Percentiles rank a stretch among this genome's conserved stretches.
Conservation (phyloP, 1,140 invertebrate genomes). For the Lutraria rhynchaena region DNA sequence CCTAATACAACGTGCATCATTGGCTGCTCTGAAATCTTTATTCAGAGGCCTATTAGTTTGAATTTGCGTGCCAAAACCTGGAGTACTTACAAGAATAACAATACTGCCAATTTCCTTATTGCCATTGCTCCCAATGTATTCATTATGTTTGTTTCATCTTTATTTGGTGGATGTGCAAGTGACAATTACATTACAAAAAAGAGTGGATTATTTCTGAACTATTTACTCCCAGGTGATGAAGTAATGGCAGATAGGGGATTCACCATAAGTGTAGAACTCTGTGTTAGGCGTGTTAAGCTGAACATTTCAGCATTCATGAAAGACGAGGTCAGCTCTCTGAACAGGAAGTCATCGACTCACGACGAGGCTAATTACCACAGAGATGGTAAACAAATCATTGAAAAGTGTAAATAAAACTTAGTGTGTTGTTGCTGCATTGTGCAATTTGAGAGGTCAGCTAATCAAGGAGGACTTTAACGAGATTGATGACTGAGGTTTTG, state of each 20-base stretch:
- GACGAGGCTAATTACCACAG: constrained; percentile 50
- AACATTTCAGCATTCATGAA: constrained; percentile 65
- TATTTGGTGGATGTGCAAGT: constrained; percentile 71
- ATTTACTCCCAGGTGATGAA: constrained; percentile 40
- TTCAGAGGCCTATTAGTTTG: constrained; percentile 58
- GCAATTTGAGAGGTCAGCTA: constrained; percentile 22
- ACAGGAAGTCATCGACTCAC: constrained; percentile 63
- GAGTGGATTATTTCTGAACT: constrained; percentile 48
- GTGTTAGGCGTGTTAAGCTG: not conserved
- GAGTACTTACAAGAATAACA: constrained; percentile 61
- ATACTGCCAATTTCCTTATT: constrained; percentile 73
- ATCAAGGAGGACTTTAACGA: constrained; percentile 43
- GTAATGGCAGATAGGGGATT: constrained; percentile 45
- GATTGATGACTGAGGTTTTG: too few relatives aligned
- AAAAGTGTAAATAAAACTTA: constrained; percentile 29
- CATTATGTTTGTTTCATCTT: constrained; percentile 74
- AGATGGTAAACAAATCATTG: not conserved
- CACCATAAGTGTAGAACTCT: not conserved
- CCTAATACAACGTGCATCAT: constrained; percentile 56
- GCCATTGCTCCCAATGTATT: constrained; percentile 74
- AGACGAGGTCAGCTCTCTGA: constrained; percentile 56
- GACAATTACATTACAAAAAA: constrained; percentile 73
- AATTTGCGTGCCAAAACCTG: constrained; percentile 50
- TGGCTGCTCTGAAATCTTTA: constrained; percentile 59
- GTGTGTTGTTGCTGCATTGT: constrained; percentile 25